These are phyloP conservation scores for Zaprionus taronus DNA, from an alignment of 1,140 invertebrate genomes.

Conservation along the genomic window DNA sequence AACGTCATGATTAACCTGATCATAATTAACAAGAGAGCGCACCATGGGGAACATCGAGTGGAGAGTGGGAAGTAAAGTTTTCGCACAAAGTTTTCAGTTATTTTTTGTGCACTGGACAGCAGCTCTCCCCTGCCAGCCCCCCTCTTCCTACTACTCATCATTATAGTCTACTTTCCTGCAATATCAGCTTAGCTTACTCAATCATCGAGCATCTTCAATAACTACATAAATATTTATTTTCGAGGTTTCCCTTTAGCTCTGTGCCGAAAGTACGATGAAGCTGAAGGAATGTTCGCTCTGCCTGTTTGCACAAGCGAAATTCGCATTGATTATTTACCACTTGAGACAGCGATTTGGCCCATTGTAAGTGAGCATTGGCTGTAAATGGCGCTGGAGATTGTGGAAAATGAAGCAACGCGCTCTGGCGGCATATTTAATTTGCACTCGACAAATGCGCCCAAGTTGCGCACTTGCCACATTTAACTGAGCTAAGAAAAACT, in stretches of 20 bases:
- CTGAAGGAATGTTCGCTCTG: neutral
- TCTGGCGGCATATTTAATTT: conserved; percentile 75
- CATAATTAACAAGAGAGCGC: conserved; percentile 1
- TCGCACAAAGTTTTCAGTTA: neutral
- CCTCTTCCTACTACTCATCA: neutral
- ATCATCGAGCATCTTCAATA: neutral
- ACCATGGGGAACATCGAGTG: neutral
- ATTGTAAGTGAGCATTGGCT: conserved; percentile 21
- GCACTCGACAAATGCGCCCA: conserved; percentile 62
- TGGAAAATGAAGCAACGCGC: conserved; percentile 16
- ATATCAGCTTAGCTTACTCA: neutral
- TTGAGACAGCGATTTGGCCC: neutral
- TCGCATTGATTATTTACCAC: neutral
- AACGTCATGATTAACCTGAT: conserved; percentile 4
- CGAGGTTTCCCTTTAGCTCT: neutral
- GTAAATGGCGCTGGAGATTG: conserved; percentile 21
- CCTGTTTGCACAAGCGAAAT: neutral
- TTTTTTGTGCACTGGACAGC: neutral
- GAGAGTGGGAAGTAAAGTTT: neutral
- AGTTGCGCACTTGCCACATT: conserved; percentile 57
- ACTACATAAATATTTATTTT: conserved; percentile 1
- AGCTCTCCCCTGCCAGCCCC: too few relatives aligned
- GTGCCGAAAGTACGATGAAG: neutral
- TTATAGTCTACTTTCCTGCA: neutral
- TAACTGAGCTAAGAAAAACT: conserved; percentile 27